Percentiles rank a stretch among this genome's conserved stretches.
These are phyloP conservation scores for Minunthozetes semirufus DNA, from an alignment of 2,888 invertebrate species.

Conservation along the genomic window DNA sequence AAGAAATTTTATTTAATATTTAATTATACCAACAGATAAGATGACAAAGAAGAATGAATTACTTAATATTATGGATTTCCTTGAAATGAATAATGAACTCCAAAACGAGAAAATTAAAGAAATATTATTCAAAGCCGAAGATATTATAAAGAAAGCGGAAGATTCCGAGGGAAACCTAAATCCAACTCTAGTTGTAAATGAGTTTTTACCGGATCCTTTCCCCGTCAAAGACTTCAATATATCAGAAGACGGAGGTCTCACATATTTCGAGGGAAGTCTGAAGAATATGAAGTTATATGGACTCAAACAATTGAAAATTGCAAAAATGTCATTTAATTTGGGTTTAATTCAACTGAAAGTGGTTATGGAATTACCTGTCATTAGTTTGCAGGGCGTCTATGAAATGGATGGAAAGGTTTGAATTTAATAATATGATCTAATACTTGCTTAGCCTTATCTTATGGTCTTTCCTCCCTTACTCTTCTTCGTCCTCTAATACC, in stretches of 20 bases:
- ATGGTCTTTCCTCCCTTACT: too few relatives aligned
- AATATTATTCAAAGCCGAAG: conserved; percentile 34
- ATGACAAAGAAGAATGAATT: neutral
- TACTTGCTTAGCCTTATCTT: too few relatives aligned
- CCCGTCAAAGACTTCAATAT: conserved; percentile 63
- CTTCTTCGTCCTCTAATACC: too few relatives aligned
- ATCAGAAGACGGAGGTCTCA: conserved; percentile 54
- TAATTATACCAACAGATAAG: neutral
- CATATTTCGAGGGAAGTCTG: conserved; percentile 63
- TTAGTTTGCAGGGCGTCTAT: conserved; percentile 59
- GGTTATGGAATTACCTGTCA: conserved; percentile 38
- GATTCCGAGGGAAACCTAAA: conserved; percentile 36
- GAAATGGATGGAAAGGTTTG: conserved; percentile 47
- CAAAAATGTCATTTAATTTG: conserved; percentile 63
- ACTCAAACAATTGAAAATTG: conserved; percentile 67
- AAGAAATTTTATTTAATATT: neutral
- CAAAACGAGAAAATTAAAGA: conserved; percentile 23
- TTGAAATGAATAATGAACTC: neutral
- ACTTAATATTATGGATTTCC: neutral
- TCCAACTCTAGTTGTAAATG: conserved; percentile 37
- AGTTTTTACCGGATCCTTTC: conserved; percentile 67
- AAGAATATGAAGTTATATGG: conserved; percentile 65
- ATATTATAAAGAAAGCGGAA: conserved; percentile 29
- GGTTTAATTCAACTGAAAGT: conserved; percentile 62
- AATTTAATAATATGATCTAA: too few relatives aligned